Percentiles rank a stretch among this genome's conserved stretches.
These are phyloP conservation scores for Pangasius sanitwongsei DNA, from an alignment of 2,797 vertebrate genomes.

Conservation along the genomic window DNA sequence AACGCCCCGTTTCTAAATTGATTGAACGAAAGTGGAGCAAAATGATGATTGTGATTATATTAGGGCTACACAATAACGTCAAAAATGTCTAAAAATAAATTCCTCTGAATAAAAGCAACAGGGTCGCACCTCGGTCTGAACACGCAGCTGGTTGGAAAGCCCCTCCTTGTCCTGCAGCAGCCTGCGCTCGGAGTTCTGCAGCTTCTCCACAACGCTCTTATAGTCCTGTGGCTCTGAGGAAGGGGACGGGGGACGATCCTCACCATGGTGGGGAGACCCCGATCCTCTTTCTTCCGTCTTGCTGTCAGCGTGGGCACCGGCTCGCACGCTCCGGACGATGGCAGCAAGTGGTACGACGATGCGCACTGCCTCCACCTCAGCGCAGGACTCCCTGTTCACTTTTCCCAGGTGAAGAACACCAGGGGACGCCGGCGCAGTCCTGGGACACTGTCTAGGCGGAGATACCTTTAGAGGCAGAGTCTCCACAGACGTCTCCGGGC, in stretches of 20 bases:
- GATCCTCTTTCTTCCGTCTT: slow-evolving; percentile 73
- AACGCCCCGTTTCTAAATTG: not conserved
- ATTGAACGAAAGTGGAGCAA: not conserved
- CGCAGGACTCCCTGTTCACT: slow-evolving; percentile 82
- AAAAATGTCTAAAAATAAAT: not conserved
- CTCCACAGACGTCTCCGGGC: slow-evolving; percentile 72
- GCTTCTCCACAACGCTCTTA: slow-evolving; percentile 82
- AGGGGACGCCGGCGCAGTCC: slow-evolving; percentile 59
- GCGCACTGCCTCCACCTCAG: slow-evolving; percentile 90
- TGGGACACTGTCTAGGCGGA: slow-evolving; percentile 63
- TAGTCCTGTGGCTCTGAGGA: slow-evolving; percentile 79
- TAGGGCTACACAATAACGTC: not conserved
- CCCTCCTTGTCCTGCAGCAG: slow-evolving; percentile 96
- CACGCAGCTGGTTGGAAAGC: slow-evolving; percentile 90
- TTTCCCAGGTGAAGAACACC: slow-evolving; percentile 92
- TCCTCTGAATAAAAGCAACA: not conserved
- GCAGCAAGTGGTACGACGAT: slow-evolving; percentile 90
- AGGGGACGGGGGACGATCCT: slow-evolving; percentile 63
- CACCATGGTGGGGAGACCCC: slow-evolving; percentile 61
- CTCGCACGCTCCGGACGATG: slow-evolving; percentile 77
- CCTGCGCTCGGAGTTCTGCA: slow-evolving; percentile 89
- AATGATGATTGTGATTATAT: not conserved
- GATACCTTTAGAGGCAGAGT: slow-evolving; percentile 62
- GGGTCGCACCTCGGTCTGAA: slow-evolving; percentile 90
- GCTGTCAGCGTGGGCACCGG: slow-evolving; percentile 60